Evolutionary conservation across 2,888 invertebrate species (phyloP), one percentile per base, ranked within the genome.

Genomic region (Chalcis sispes): DNA sequence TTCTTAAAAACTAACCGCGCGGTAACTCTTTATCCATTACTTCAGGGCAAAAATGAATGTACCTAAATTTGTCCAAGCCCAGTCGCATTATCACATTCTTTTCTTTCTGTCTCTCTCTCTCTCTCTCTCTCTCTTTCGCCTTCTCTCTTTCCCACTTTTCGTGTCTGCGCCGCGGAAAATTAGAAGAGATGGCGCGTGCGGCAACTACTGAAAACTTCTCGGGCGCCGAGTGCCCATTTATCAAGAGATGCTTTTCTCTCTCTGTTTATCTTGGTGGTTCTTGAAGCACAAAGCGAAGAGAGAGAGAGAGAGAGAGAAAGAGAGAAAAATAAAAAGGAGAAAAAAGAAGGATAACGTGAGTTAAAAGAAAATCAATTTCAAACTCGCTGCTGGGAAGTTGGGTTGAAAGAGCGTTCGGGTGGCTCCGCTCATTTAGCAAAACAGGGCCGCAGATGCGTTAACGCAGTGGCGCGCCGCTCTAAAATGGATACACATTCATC

Each of bases 311-410:
- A 32, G 25, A 66, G 25, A 2, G 7, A 50, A 15, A 52, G 15
- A 65, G 32, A 56, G 25, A 27, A n/a, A n/a, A n/a, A n/a, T n/a
- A n/a, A n/a, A n/a, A n/a, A n/a, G n/a, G n/a, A n/a, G n/a, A n/a
- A n/a, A 29, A 7, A 25, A 59, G 27, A 36, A 36, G n/a, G n/a
- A n/a, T n/a, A n/a, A n/a, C n/a, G n/a, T n/a, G n/a, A n/a, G 36
- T 4, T 36, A 36, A 50, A 50, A 50, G 29, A 64, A 40, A 66
- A 66, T 52, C 52, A 73, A 66, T 73, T 66, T 66, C 59, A 50
- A 29, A 66, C 59, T 40, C 61, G 59, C 46, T 48, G 36, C 32
- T 52, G 27, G 29, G 20, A 62, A 56, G 36, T 23, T 52, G 27
- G 29, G 20, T 54, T 61, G 29, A 36, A 40, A 56, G 27, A 54